Base-by-base conservation (phyloP, 2,888 invertebrate genomes). In the Beris morrisii region DNA sequence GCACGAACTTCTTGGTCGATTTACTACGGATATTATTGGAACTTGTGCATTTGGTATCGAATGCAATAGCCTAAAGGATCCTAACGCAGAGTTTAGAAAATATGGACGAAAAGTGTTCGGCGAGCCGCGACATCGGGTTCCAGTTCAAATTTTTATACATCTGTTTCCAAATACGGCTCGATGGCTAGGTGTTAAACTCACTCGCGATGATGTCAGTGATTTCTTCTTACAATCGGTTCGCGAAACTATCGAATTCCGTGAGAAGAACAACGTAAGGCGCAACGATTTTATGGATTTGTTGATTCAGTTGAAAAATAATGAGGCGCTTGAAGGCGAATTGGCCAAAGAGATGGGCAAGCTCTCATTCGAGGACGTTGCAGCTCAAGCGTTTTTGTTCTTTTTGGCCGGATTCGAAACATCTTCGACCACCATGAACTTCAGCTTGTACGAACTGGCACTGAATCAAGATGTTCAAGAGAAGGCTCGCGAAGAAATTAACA, bases 241-340 rank as follows among this genome's bases (percentile, higher is more conserved):
- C 7, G 77, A 81, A 1, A 80, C 81, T 0, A 73, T 82, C 12
- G 74, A 75, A 7, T 78, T 78, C 58, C 73, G 83, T 4, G 80
- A 81, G 57, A 67, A 76, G 71, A 70, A 75, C 64, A 72, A 76
- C 4, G 63, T 79, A 13, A 70, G 77, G 70, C 70, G 84, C 50
- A 82, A 82, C 69, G 83, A 85, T 71, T 85, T 83, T 65, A 75
- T 86, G 69, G 80, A 85, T 71, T 73, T 84, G 2, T 73, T 85
- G 6, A 81, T 84, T 75, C 81, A 83, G 67, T 76, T 83, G n/a
- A 78, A 81, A 69, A 68, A 67, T 56, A 54, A 55, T 4, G 65
- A 50, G 12, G 9, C 13, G 1, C 12, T 53, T 9, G 22, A 22
- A 12, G 28, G 28, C 3, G 53, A 28, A 28, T 5, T 28, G 4